Conservation (phyloP, 2,888 invertebrate genomes). For the Tolmerus cingulatus region DNA sequence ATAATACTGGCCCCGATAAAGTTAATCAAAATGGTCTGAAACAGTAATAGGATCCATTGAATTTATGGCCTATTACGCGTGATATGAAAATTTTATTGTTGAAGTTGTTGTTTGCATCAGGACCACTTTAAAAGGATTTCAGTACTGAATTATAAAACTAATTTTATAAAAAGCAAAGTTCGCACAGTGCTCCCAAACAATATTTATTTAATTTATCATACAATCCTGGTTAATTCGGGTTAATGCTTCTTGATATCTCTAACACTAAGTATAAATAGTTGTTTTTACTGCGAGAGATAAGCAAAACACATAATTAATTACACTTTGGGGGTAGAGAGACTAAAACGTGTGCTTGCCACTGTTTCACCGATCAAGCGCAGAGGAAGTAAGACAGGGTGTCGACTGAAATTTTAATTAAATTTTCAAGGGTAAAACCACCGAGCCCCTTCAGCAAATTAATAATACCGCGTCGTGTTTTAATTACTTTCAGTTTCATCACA, state of each 20-base stretch:
- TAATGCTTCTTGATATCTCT: background rate
- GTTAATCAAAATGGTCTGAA: background rate
- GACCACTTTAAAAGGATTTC: too few relatives aligned
- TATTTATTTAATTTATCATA: background rate
- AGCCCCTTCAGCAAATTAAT: constrained; percentile 9
- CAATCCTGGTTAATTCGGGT: background rate
- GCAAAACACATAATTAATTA: background rate
- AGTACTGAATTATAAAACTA: background rate
- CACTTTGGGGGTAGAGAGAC: background rate
- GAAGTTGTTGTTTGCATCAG: background rate
- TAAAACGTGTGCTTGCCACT: background rate
- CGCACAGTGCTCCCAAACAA: too few relatives aligned
- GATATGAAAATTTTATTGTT: background rate
- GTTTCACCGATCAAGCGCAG: background rate
- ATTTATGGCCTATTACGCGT: background rate
- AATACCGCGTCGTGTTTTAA: constrained; percentile 6
- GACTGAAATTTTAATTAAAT: constrained; percentile 20
- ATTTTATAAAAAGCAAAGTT: background rate
- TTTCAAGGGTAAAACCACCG: constrained; percentile 25
- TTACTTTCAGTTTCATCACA: constrained; percentile 4
- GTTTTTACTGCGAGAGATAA: background rate
- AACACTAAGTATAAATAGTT: background rate
- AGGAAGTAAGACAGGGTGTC: background rate
- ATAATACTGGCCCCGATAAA: background rate
- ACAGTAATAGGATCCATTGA: background rate